These are phyloP conservation scores for Sericinus montela DNA, from an alignment of 2,888 invertebrate genomes.

Conservation along the genomic window DNA sequence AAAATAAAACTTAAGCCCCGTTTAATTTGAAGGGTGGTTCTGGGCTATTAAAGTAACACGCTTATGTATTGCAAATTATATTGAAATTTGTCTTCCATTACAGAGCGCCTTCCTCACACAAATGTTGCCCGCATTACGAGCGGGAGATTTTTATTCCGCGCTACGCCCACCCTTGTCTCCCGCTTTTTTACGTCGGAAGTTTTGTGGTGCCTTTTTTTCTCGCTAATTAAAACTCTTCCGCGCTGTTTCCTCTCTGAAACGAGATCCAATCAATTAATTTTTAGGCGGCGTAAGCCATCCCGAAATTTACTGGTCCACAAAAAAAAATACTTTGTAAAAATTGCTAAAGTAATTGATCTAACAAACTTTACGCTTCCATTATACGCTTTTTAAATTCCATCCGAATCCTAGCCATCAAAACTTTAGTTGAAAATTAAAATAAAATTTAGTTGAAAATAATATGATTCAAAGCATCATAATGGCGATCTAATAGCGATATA, in stretches of 20 bases:
- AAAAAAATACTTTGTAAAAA: constrained; percentile 56
- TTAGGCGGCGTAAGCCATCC: constrained; percentile 70
- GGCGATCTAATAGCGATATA: constrained; percentile 3
- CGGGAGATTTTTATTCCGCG: constrained; percentile 74
- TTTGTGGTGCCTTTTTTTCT: constrained; percentile 72
- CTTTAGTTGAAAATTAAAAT: not conserved
- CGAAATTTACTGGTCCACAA: constrained; percentile 68
- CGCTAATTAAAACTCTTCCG: constrained; percentile 79
- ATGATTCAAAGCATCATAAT: constrained; percentile 2
- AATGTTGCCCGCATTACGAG: constrained; percentile 78
- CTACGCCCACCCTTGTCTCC: constrained; percentile 75
- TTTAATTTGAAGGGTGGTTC: constrained; percentile 81
- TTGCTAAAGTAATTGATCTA: constrained; percentile 69
- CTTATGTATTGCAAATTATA: constrained; percentile 81
- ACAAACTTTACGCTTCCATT: constrained; percentile 39
- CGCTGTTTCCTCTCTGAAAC: constrained; percentile 75
- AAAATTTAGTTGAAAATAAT: too few relatives aligned
- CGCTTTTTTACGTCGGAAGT: constrained; percentile 74
- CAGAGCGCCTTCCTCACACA: constrained; percentile 78
- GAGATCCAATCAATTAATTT: constrained; percentile 79
- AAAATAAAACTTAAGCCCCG: constrained; percentile 80
- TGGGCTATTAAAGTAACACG: constrained; percentile 81
- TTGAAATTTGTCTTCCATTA: constrained; percentile 81
- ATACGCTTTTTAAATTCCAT: constrained; percentile 10
- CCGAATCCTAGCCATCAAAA: not conserved